Evolutionary conservation across 2,113 vertebrate genomes (phyloP), one percentile per base, ranked within the genome.

Genomic region (Dipodomys stephensi): DNA sequence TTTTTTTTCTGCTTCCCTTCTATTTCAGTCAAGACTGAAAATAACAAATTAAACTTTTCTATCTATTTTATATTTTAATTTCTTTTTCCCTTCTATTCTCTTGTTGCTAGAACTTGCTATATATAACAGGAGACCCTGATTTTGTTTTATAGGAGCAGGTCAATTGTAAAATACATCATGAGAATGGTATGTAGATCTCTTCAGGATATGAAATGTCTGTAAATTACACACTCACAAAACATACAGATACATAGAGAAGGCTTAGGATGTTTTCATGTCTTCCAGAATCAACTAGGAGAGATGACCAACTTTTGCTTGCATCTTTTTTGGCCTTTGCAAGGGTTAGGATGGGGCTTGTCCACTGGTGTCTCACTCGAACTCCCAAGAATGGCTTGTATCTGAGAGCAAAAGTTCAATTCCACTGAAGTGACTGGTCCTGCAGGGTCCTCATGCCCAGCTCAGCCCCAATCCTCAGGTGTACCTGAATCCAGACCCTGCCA

Each of bases 11-110:
- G 80, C 35, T 93, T 81, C 90, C 27, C 65, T 49, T 49, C 49
- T 49, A 92, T 77, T 79, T 90, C 23, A 57, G 80, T n/a, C 69
- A 94, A 84, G 28, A 62, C 23, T 62, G 69, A 85, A 89, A 74
- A 79, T 85, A 73, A 32, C 30, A 69, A n/a, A 39, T 27, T 53
- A 9, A 32, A 67, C 49, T 79, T 79, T 71, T 83, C 57, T 57
- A 46, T 44, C 11, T 64, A 71, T 4, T 27, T n/a, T 16, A 71
- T 4, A n/a, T n/a, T 16, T 57, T 27, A 46, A 39, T 39, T 39
- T 39, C 67, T 65, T 49, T 39, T 86, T 32, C 68, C 69, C 32
- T 72, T 44, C 44, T 39, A 67, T 67, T 73, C 60, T 62, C 23
- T 82, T 84, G 86, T 30, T 82, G 6, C 6, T 25, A 82, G 20